Evolutionary conservation across 2,888 invertebrate genomes (phyloP).

Genomic region (Drosophila histrio): DNA sequence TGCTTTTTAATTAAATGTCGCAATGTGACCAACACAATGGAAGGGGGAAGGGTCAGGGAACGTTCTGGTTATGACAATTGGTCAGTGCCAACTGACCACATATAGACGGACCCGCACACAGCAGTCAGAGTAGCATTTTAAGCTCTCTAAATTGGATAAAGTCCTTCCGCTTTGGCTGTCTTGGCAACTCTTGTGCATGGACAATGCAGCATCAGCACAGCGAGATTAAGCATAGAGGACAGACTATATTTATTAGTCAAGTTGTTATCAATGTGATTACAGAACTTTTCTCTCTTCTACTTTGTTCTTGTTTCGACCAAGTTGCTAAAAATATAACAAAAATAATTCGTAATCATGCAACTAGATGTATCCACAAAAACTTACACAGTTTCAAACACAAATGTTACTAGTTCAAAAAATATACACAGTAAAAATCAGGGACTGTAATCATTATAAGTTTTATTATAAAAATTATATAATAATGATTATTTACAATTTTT

Average conservation of each 20-base stretch:
- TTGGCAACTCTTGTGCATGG: constrained; percentile 48
- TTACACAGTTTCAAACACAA: too few relatives aligned
- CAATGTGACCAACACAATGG: constrained; percentile 22
- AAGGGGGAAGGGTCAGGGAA: background rate
- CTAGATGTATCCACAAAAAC: too few relatives aligned
- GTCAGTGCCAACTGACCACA: constrained; percentile 50
- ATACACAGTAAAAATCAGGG: too few relatives aligned
- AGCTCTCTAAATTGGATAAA: constrained; percentile 83
- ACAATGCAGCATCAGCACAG: constrained; percentile 5
- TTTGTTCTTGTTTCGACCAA: background rate
- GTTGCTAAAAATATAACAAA: background rate
- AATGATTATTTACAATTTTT: too few relatives aligned
- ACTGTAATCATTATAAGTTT: too few relatives aligned
- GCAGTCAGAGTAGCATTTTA: constrained; percentile 54
- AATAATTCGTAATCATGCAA: background rate
- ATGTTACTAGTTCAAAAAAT: too few relatives aligned
- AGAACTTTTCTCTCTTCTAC: background rate
- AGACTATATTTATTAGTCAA: constrained; percentile 28
- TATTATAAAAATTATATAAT: too few relatives aligned
- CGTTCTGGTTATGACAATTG: constrained; percentile 65
- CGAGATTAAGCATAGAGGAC: constrained; percentile 22
- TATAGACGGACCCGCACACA: constrained; percentile 1
- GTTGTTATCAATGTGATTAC: constrained; percentile 18
- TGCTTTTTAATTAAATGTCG: constrained; percentile 75
- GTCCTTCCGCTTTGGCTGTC: constrained; percentile 68